Base-by-base conservation (phyloP, 2,888 invertebrate species). In the Allacma fusca region DNA sequence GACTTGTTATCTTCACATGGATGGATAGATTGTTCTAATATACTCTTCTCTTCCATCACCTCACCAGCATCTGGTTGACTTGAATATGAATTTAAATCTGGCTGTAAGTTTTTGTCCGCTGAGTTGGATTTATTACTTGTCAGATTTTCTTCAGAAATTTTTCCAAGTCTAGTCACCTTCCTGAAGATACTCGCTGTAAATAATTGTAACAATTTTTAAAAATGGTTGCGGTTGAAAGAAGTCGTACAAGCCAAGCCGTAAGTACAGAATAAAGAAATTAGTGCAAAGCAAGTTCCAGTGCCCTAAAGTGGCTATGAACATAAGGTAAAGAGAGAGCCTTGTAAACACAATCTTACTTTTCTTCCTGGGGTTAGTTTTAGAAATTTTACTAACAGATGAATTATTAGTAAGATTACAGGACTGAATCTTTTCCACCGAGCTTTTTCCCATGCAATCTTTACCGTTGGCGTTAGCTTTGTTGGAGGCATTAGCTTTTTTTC, bases 171-270 rank as follows among this genome's bases (percentile, higher is more conserved):
- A 81, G 81, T 79, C 77, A 78, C 79, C 78, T 79, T 82, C 81
- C 79, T 82, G 82, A 83, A 83, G 83, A 83, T 83, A 83, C 78
- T 83, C 83, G 80, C 83, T 83, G 50, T 16, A 40, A 40, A 40
- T 40, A 9, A 5, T 9, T 40, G 5, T 9, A 40, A 40, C n/a
- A n/a, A n/a, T n/a, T n/a, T n/a, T n/a, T n/a, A n/a, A n/a, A n/a
- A n/a, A n/a, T n/a, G n/a, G n/a, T n/a, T n/a, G n/a, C n/a, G n/a
- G n/a, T n/a, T n/a, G n/a, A n/a, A n/a, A n/a, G n/a, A n/a, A n/a
- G n/a, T n/a, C n/a, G n/a, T n/a, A n/a, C n/a, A n/a, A n/a, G n/a
- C n/a, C n/a, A n/a, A n/a, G n/a, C n/a, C n/a, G n/a, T n/a, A n/a
- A n/a, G n/a, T 40, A 40, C 13, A 40, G 40, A 9, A 9, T 40